These are phyloP conservation scores for Hoplias malabaricus DNA, from an alignment of 2,113 vertebrate genomes.

Conservation along the genomic window DNA sequence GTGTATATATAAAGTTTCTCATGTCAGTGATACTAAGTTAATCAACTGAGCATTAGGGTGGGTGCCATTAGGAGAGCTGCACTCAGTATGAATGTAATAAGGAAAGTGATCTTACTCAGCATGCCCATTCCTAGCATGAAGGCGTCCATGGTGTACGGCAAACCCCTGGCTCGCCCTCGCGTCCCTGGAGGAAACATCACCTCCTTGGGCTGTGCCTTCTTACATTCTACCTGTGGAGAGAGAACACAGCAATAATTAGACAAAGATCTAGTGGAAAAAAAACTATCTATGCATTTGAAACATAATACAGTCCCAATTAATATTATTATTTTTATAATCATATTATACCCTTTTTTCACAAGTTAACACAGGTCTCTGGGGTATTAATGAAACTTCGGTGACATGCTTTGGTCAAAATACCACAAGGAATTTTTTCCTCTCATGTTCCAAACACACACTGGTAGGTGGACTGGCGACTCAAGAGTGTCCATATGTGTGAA, in stretches of 20 bases:
- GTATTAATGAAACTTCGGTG: too few relatives aligned
- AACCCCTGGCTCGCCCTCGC: slow-evolving; percentile 84
- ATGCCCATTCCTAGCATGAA: slow-evolving; percentile 95
- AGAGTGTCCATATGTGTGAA: too few relatives aligned
- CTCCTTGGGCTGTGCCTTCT: slow-evolving; percentile 94
- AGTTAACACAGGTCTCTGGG: too few relatives aligned
- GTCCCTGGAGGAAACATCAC: slow-evolving; percentile 94
- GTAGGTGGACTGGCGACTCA: too few relatives aligned
- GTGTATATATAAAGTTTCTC: too few relatives aligned
- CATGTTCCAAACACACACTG: too few relatives aligned
- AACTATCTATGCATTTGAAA: too few relatives aligned
- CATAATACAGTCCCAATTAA: too few relatives aligned
- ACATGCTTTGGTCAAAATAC: too few relatives aligned
- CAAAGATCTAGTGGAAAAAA: background rate
- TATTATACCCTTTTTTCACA: too few relatives aligned
- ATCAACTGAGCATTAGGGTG: background rate
- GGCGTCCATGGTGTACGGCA: slow-evolving; percentile 91
- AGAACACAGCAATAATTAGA: slow-evolving; percentile 25
- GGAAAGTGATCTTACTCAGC: slow-evolving; percentile 81
- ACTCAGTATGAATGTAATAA: background rate
- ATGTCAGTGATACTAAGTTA: background rate
- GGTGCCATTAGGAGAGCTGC: background rate
- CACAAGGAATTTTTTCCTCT: too few relatives aligned
- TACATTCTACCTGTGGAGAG: slow-evolving; percentile 89
- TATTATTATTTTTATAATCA: too few relatives aligned